Base-by-base conservation (phyloP, 2,113 vertebrate genomes). In the Channa argus region DNA sequence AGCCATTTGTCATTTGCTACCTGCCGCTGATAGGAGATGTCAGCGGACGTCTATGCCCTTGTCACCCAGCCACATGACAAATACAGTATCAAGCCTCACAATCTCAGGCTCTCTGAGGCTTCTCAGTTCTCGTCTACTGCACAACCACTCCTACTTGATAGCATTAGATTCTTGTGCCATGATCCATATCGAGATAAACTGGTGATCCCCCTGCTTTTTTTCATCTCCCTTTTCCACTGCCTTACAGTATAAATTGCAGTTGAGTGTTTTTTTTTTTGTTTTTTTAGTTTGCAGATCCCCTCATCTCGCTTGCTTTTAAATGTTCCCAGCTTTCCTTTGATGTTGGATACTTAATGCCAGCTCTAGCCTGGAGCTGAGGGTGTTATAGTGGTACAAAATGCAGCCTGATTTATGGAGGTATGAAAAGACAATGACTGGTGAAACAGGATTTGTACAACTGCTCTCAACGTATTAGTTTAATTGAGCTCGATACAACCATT, bases 1-100 rank as follows among this genome's bases (percentile, higher is more conserved):
- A 79, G 77, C 79, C 85, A 88, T 93, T 89, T 88, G 80, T 92
- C 88, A 92, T 90, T 79, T 80, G 79, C 82, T 80, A 81, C 88
- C 83, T 85, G 87, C 79, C 60, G 63, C 83, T 82, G 89, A 87
- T 89, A 82, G 84, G 71, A 74, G 82, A 88, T 84, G 87, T 89
- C 88, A 86, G 74, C 71, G 63, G 78, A 79, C 77, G 78, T 84
- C 89, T 72, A 5, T 85, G 86, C 81, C 91, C 85, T 89, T 91
- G 87, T 89, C 85, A 89, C 68, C 82, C 64, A 13, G 51, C 79
- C 73, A 45, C 77, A 74, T 87, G 87, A 86, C 87, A 87, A 88
- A 87, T 82, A 88, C 85, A 71, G 78, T 83, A 91, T 89, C 83
- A 74, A 47, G 66, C 72, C 61, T 63, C 38, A 8, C 77, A 66